Conservation (phyloP, 2,888 invertebrate species). For the Synergus japonicus region DNA sequence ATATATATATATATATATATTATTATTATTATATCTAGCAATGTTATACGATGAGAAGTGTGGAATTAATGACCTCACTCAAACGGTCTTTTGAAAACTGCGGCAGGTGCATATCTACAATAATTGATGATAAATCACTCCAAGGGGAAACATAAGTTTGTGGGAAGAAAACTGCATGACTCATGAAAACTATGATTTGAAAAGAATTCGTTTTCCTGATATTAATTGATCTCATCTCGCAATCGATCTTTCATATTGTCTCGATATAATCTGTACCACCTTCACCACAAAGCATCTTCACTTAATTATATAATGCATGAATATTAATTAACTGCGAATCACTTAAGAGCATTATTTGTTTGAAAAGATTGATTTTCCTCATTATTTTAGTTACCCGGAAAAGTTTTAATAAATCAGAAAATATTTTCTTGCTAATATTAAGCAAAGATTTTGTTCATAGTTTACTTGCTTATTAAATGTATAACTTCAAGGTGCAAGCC, state of each 20-base stretch:
- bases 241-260: conserved; percentile 4
- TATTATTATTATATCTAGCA: not conserved
- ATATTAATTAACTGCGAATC: conserved; percentile 4
- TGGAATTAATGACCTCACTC: conserved; percentile 10
- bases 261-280: not conserved
- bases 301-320: conserved; percentile 7
- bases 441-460: not conserved
- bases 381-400: too few species aligned
- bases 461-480: conserved; percentile 15
- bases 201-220: conserved; percentile 25
- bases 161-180: conserved; percentile 28
- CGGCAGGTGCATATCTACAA: not conserved
- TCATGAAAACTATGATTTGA: conserved; percentile 27
- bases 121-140: conserved; percentile 31
- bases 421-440: not conserved
- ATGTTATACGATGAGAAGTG: not conserved
- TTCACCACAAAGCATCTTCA: conserved; percentile 16
- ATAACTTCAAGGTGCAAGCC: too few species aligned
- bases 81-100: not conserved
- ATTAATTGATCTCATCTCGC: conserved; percentile 12
- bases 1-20: too few species aligned
- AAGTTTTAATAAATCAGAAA: not conserved
- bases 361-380: too few species aligned
- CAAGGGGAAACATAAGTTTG: conserved; percentile 22
- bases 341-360: conserved; percentile 10